These are phyloP conservation scores for Lophotriccus pileatus DNA, from an alignment of 2,797 vertebrate genomes.

Conservation along the genomic window DNA sequence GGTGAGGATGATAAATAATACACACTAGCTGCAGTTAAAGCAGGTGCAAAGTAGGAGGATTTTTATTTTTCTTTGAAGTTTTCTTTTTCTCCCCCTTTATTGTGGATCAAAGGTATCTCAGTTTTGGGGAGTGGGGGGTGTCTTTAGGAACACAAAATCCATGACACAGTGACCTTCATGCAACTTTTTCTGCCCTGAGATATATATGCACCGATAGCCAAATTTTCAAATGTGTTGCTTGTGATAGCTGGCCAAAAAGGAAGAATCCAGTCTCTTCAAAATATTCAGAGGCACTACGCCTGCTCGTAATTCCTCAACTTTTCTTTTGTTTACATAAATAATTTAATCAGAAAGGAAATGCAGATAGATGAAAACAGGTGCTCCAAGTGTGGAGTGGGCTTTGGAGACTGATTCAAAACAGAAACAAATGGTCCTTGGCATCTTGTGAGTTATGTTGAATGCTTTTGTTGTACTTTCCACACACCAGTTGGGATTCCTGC, in stretches of 20 bases:
- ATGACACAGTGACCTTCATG: background rate
- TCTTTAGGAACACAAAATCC: slow-evolving; percentile 35
- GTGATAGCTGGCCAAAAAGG: background rate
- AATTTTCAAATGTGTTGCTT: background rate
- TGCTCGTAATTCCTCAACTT: background rate
- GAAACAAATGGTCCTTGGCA: slow-evolving; percentile 10
- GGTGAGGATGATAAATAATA: slow-evolving; percentile 51
- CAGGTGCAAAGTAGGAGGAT: slow-evolving; percentile 34
- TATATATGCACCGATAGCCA: background rate
- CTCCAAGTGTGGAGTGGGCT: background rate
- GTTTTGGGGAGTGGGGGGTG: background rate
- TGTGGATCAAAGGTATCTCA: slow-evolving; percentile 62
- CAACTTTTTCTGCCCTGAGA: background rate
- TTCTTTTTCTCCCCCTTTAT: slow-evolving; percentile 30
- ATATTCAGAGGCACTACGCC: background rate
- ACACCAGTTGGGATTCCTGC: background rate
- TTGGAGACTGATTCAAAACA: slow-evolving; percentile 15
- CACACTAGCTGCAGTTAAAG: slow-evolving; percentile 20
- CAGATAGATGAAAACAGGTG: slow-evolving; percentile 7
- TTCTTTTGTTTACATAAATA: slow-evolving; percentile 18
- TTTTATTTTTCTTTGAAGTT: slow-evolving; percentile 73
- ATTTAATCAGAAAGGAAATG: background rate
- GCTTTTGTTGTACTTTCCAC: background rate
- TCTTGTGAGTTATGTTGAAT: background rate
- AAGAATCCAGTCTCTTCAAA: background rate